Evolutionary conservation across 2,888 invertebrate genomes (phyloP).

Genomic region (Yponomeuta evonymella): DNA sequence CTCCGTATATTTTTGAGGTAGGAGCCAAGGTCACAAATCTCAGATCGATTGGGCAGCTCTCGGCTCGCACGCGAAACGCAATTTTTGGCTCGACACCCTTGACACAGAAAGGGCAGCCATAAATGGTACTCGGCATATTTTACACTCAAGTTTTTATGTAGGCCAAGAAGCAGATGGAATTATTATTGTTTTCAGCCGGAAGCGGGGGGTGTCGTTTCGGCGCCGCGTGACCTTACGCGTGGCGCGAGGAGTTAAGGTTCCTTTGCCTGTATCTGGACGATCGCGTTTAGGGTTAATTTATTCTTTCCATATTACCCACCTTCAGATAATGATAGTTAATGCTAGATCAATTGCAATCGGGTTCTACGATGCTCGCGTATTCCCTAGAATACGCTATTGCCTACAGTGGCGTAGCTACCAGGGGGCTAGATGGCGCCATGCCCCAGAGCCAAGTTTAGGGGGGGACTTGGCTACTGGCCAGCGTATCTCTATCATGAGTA

Average conservation of each 20-base stretch:
- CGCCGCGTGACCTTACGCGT: conserved; percentile 21
- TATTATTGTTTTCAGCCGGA: conserved; percentile 40
- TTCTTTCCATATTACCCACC: background rate
- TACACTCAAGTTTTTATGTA: conserved; percentile 54
- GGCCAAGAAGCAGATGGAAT: conserved; percentile 42
- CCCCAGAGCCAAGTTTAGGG: too few species aligned
- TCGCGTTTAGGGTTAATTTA: background rate
- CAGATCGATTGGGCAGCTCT: conserved; percentile 56
- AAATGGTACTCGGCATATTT: conserved; percentile 21
- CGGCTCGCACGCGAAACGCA: conserved; percentile 66
- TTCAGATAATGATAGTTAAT: conserved; percentile 2
- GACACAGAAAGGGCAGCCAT: conserved; percentile 53
- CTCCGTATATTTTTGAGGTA: conserved; percentile 34
- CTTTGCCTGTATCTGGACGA: conserved; percentile 1
- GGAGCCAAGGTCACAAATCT: conserved; percentile 68
- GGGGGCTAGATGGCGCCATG: too few species aligned
- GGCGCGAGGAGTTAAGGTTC: background rate
- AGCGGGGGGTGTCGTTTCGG: conserved; percentile 34
- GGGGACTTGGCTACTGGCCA: too few species aligned
- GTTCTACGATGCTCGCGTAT: background rate
- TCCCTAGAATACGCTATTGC: too few species aligned
- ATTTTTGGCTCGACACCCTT: conserved; percentile 50
- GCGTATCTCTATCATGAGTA: background rate
- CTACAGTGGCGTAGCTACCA: too few species aligned
- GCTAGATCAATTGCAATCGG: background rate